Conservation (phyloP, 1,140 invertebrate genomes). For the Leguminivora glycinivorella region DNA sequence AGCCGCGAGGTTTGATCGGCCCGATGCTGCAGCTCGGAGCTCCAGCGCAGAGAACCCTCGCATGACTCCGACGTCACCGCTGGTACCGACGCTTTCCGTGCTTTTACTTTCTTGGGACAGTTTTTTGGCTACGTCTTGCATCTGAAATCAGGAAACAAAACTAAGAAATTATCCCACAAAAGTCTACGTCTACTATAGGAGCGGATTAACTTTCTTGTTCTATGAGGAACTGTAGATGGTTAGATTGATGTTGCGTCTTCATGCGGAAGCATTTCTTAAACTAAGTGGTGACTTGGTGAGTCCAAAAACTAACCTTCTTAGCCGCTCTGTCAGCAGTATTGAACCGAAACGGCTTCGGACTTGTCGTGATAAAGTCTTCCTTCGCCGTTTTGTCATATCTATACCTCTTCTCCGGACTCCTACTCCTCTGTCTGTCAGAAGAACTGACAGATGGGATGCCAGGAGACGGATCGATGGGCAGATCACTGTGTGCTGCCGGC, state of each 20-base stretch:
- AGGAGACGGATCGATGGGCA: conserved; percentile 65
- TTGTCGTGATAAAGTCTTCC: conserved; percentile 78
- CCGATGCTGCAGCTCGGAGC: conserved; percentile 69
- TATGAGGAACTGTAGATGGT: no score
- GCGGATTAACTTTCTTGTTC: no score
- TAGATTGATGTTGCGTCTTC: no score
- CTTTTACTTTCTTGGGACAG: conserved; percentile 66
- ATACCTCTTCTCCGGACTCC: conserved; percentile 54
- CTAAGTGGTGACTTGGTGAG: no score
- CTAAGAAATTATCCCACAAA: no score
- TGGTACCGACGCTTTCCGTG: conserved; percentile 46
- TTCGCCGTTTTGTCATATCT: conserved; percentile 46
- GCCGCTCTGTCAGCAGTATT: conserved; percentile 72
- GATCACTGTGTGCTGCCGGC: conserved; percentile 62
- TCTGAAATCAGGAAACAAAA: conserved; percentile 47
- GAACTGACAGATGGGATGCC: conserved; percentile 60
- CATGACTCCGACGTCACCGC: conserved; percentile 38
- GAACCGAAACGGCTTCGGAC: conserved; percentile 76
- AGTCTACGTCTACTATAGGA: no score
- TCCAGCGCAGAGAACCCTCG: conserved; percentile 64
- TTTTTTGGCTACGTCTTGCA: conserved; percentile 66
- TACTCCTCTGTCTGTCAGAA: conserved; percentile 49
- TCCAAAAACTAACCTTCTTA: conserved; percentile 54
- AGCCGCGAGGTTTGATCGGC: conserved; percentile 85
- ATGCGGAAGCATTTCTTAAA: no score